Conservation (phyloP, 1,140 invertebrate species). For the Magallana angulata region DNA sequence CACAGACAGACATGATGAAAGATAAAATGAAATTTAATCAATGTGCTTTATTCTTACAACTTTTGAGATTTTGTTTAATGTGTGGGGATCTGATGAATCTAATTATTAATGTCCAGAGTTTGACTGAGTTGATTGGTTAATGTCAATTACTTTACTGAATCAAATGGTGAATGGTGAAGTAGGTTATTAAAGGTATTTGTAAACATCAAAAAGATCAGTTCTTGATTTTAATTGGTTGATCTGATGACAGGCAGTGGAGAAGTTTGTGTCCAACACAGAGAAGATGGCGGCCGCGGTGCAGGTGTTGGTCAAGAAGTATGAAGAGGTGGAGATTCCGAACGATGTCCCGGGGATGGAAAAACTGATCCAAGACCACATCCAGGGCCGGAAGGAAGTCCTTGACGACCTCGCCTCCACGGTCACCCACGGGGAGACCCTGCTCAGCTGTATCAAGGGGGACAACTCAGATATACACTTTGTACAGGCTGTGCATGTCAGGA, state of each 20-base stretch:
- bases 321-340: slow-evolving; percentile 90
- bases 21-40: too few species aligned
- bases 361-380: slow-evolving; percentile 72
- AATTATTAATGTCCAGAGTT: too few species aligned
- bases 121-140: too few species aligned
- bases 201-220: too few species aligned
- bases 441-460: slow-evolving; percentile 81
- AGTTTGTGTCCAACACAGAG: slow-evolving; percentile 93
- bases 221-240: too few species aligned
- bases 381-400: slow-evolving; percentile 84
- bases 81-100: too few species aligned
- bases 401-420: slow-evolving; percentile 90
- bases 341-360: slow-evolving; percentile 84
- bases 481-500: slow-evolving; percentile 89
- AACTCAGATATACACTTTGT: slow-evolving; percentile 72
- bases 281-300: slow-evolving; percentile 88
- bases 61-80: too few species aligned
- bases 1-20: too few species aligned
- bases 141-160: too few species aligned
- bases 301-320: slow-evolving; percentile 83
- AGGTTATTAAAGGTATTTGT: too few species aligned
- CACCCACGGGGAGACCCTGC: slow-evolving; percentile 90
- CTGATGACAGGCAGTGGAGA: slow-evolving; percentile 89
- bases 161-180: too few species aligned
- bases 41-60: too few species aligned